These are phyloP conservation scores for Cassiopea andromeda DNA, from an alignment of 30 jellyfish, hydroid and myxozoan species.

Conservation along the genomic window DNA sequence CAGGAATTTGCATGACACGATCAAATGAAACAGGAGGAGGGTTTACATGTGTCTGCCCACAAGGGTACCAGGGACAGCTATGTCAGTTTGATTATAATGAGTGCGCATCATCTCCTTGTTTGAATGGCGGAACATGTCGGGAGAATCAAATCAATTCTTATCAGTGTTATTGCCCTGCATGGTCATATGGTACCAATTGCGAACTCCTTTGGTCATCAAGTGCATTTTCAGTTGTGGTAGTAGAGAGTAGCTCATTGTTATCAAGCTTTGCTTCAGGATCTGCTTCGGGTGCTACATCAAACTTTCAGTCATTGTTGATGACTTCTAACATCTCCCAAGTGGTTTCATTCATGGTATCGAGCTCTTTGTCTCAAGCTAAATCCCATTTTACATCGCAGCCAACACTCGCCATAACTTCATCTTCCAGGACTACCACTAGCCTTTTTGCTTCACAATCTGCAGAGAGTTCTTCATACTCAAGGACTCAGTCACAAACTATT, in stretches of 20 bases:
- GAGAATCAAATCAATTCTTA: slow-evolving; percentile 55
- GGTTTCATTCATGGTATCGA: neutral
- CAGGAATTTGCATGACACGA: slow-evolving; percentile 64
- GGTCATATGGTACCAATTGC: slow-evolving; percentile 75
- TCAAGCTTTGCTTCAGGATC: neutral
- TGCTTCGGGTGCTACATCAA: neutral
- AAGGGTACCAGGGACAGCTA: slow-evolving; percentile 71
- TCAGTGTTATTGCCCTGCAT: slow-evolving; percentile 67
- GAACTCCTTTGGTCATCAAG: slow-evolving; percentile 47
- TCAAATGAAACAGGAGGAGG: slow-evolving; percentile 59
- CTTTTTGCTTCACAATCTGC: neutral
- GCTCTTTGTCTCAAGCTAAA: neutral
- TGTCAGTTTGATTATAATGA: slow-evolving; percentile 79
- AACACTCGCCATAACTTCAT: neutral
- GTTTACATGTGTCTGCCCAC: slow-evolving; percentile 70
- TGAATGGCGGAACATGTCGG: slow-evolving; percentile 80
- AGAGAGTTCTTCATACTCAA: neutral
- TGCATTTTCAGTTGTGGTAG: neutral
- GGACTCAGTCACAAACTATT: neutral
- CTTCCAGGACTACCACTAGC: neutral
- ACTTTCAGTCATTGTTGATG: neutral
- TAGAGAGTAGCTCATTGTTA: neutral
- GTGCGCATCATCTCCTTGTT: slow-evolving; percentile 75
- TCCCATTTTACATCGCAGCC: neutral
- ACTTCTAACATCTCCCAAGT: neutral